Base-by-base conservation (phyloP, 1,140 invertebrate species). In the Zaprionus kolodkinae region DNA sequence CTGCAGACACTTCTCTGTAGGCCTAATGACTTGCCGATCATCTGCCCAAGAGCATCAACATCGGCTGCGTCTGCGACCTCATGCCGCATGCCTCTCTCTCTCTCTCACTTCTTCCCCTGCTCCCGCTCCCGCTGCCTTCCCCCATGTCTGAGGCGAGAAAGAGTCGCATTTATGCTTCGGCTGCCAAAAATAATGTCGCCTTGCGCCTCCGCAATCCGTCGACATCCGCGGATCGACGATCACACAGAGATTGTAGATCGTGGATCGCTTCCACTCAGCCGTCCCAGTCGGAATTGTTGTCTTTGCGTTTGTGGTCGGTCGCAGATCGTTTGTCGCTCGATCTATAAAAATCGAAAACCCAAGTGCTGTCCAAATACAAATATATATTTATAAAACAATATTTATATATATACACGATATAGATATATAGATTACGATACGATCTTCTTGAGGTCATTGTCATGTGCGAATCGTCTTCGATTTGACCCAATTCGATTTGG, bases 181-280 rank as follows among this genome's bases (percentile, higher is more conserved):
- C 62, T 87, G 83, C 83, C 83, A 87, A 87, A 87, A 88, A 80
- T 84, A 87, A 80, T 89, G 85, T 88, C 85, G 75, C 72, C 48
- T 61, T 64, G 55, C 45, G 71, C 38, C 50, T 61, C 45, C 17
- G 35, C 52, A 57, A 33, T 35, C 63, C 72, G 72, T 40, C 68
- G 67, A 43, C 50, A 61, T 62, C 52, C 56, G 17, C 27, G 25
- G 17, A 64, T 64, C 62, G 27, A 63, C 52, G 13, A 48, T 38
- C 36, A 60, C 30, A 50, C 35, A 15, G 15, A 64, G 21, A 63
- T 52, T 10, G 13, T 15, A 64, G 30, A 54, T 38, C 25, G 43
- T 30, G 67, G 30, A 68, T 68, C 57, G 48, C 13, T 25, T 72
- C 62, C 61, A 76, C 69, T 72, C 62, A 67, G 80, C 45, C 45